phyloP scores from a whole-genome alignment of 2,113 vertebrate genomes.

The Proteles cristata region DNA sequence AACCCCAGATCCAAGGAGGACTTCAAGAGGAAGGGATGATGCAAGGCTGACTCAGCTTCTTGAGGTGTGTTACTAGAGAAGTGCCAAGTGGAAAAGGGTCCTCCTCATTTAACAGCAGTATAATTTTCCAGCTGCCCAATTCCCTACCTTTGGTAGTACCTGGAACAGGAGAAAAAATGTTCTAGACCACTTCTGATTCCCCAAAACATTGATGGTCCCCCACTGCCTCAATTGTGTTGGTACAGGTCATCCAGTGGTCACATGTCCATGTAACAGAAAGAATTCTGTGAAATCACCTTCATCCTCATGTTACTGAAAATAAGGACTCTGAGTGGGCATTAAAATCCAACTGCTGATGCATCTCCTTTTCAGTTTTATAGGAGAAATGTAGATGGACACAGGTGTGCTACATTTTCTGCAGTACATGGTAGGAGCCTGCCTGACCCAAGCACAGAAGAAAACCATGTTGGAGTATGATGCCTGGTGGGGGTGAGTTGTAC shows the following conservation, averaged over 20 bases:
- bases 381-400: not conserved
- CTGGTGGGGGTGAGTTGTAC: not conserved
- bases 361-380: not conserved
- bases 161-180: not conserved
- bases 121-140: not conserved
- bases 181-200: not conserved
- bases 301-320: not conserved
- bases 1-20: not conserved
- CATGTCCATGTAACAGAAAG: not conserved
- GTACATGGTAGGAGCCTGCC: not conserved
- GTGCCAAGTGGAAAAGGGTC: not conserved
- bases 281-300: not conserved
- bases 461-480: not conserved
- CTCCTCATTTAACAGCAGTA: not conserved
- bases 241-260: not conserved
- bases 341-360: not conserved
- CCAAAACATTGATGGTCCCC: not conserved
- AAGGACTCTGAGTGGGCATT: not conserved
- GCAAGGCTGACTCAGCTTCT: not conserved
- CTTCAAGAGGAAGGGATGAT: not conserved
- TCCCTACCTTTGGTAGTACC: not conserved
- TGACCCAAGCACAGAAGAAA: not conserved
- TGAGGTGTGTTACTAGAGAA: not conserved
- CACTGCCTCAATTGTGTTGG: not conserved
- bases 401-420: not conserved